Evolutionary conservation across 2,113 vertebrate species (phyloP).

Genomic region (Cephalophus harveyi): DNA sequence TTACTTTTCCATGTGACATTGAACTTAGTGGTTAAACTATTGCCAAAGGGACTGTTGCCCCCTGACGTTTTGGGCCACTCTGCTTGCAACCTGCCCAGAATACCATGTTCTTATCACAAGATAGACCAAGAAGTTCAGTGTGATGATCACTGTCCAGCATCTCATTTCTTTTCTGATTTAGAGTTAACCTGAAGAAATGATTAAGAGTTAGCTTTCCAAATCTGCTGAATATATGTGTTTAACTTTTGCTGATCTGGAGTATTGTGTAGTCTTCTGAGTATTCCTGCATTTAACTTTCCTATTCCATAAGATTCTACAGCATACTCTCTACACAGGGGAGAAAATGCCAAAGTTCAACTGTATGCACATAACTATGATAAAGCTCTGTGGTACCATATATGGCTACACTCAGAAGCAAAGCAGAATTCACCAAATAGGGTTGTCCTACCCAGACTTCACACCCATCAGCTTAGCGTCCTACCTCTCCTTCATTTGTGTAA

Average conservation of each 20-base stretch:
- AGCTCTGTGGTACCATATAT: neutral
- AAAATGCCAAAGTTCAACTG: neutral
- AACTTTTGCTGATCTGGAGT: neutral
- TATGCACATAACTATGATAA: neutral
- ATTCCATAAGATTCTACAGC: neutral
- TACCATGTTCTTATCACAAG: slow-evolving; percentile 27
- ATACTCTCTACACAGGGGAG: neutral
- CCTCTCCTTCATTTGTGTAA: neutral
- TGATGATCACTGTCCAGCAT: neutral
- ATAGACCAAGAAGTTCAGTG: neutral
- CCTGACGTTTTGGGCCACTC: neutral
- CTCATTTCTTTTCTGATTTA: neutral
- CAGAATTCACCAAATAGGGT: neutral
- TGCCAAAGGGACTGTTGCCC: slow-evolving; percentile 50
- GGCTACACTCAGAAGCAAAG: neutral
- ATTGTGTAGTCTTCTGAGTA: neutral
- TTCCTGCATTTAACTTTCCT: neutral
- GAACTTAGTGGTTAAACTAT: slow-evolving; percentile 51
- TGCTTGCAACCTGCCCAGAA: slow-evolving; percentile 5
- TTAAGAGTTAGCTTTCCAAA: neutral
- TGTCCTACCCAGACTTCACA: neutral
- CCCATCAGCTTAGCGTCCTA: too few relatives aligned
- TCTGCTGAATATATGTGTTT: neutral
- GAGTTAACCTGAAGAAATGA: neutral
- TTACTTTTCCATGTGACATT: slow-evolving; percentile 52